Evolutionary conservation across 2,888 invertebrate genomes (phyloP).

Genomic region (Amphipyra tragopoginis): DNA sequence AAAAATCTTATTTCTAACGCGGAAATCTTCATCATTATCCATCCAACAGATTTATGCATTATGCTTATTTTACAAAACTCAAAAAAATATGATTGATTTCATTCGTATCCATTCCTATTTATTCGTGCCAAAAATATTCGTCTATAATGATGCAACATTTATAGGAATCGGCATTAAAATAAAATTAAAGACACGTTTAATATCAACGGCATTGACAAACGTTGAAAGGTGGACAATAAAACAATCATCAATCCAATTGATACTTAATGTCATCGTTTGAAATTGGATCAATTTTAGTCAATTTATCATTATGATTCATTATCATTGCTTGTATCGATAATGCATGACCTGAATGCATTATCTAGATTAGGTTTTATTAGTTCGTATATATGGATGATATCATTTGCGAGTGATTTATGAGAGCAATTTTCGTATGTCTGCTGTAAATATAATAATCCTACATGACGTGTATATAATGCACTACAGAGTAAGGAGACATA

Average conservation of each 20-base stretch:
- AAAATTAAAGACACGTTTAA: constrained; percentile 21
- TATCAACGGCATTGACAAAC: constrained; percentile 38
- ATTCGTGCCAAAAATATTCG: constrained; percentile 16
- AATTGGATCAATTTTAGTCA: constrained; percentile 49
- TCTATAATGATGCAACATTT: not conserved
- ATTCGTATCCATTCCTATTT: constrained; percentile 3
- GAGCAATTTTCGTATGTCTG: constrained; percentile 29
- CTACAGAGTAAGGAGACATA: not conserved
- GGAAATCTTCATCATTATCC: not conserved
- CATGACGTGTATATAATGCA: constrained; percentile 3
- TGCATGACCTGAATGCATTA: constrained; percentile 51
- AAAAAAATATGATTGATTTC: not conserved
- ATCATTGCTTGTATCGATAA: constrained; percentile 45
- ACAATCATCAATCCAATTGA: constrained; percentile 43
- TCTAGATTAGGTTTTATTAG: constrained; percentile 53
- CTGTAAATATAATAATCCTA: constrained; percentile 19
- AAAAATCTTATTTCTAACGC: not conserved
- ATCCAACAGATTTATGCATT: not conserved
- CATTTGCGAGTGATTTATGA: constrained; percentile 41
- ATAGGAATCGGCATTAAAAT: constrained; percentile 21
- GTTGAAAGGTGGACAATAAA: constrained; percentile 41
- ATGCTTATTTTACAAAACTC: not conserved
- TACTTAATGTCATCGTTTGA: constrained; percentile 43
- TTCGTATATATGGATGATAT: constrained; percentile 35
- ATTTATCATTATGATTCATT: constrained; percentile 56